Percentiles rank a stretch among this genome's conserved stretches.
phyloP scores from a whole-genome alignment of 1,140 invertebrate species.

The Armadillidium nasatum region DNA sequence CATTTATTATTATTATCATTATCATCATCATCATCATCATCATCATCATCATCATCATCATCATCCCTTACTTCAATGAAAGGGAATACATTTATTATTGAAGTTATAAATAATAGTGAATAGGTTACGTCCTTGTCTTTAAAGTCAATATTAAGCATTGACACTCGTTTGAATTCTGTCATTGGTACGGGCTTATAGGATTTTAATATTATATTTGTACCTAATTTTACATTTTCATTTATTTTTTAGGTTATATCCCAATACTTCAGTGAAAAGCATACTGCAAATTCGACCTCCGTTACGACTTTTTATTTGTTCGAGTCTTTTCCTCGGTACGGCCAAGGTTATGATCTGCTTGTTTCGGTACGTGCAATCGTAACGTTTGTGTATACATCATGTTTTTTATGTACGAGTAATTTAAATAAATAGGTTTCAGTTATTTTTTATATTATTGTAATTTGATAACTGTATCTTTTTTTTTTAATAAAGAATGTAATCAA shows the following conservation, averaged over 20 bases:
- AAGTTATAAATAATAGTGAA: too few relatives aligned
- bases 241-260: neutral
- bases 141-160: too few relatives aligned
- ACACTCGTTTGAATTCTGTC: too few relatives aligned
- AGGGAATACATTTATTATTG: neutral
- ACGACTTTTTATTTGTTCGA: conserved; percentile 63
- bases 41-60: neutral
- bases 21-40: conserved; percentile 12
- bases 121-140: too few relatives aligned
- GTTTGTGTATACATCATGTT: too few relatives aligned
- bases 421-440: too few relatives aligned
- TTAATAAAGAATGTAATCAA: too few relatives aligned
- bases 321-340: conserved; percentile 62
- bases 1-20: neutral
- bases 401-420: too few relatives aligned
- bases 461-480: too few relatives aligned
- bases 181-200: too few relatives aligned
- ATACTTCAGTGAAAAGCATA: neutral
- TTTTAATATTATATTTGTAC: too few relatives aligned
- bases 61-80: neutral
- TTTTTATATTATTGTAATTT: too few relatives aligned
- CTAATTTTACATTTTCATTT: neutral
- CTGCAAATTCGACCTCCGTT: neutral
- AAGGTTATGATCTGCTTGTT: conserved; percentile 52
- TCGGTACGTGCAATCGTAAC: conserved; percentile 41